A percentile compares a stretch with the other conserved stretches of the same genome.
These are phyloP conservation scores for Spinus pinus DNA, from an alignment of 2,797 vertebrate genomes.

Conservation along the genomic window DNA sequence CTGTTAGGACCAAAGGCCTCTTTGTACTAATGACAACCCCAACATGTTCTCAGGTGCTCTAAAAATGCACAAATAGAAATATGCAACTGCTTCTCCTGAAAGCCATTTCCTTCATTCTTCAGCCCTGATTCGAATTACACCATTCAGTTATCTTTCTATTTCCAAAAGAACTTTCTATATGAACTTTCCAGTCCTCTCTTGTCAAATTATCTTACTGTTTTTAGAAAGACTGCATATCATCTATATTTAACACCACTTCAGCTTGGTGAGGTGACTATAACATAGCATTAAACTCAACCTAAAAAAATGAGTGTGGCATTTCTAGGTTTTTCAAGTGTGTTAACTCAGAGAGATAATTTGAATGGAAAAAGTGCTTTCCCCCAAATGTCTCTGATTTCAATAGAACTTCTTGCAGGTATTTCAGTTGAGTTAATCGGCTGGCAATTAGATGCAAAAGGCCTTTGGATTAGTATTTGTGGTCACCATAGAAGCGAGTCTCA, in stretches of 20 bases:
- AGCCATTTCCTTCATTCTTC: not conserved
- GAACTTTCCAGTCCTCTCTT: slow-evolving; percentile 39
- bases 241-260: slow-evolving; percentile 61
- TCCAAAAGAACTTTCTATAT: slow-evolving; percentile 13
- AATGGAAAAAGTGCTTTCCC: slow-evolving; percentile 13
- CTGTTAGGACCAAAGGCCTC: not conserved
- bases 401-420: not conserved
- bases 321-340: slow-evolving; percentile 48
- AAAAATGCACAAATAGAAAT: not conserved
- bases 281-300: slow-evolving; percentile 49
- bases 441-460: slow-evolving; percentile 18
- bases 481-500: not conserved
- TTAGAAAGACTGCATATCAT: slow-evolving; percentile 42
- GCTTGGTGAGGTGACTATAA: slow-evolving; percentile 50
- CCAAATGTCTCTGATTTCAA: not conserved
- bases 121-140: not conserved
- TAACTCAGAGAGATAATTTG: slow-evolving; percentile 38
- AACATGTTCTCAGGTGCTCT: not conserved
- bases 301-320: slow-evolving; percentile 55
- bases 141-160: not conserved
- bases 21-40: not conserved
- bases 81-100: not conserved
- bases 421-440: not conserved
- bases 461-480: slow-evolving; percentile 29
- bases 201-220: slow-evolving; percentile 49